phyloP scores from a whole-genome alignment of 2,113 vertebrate genomes.

The Marmota monax region DNA sequence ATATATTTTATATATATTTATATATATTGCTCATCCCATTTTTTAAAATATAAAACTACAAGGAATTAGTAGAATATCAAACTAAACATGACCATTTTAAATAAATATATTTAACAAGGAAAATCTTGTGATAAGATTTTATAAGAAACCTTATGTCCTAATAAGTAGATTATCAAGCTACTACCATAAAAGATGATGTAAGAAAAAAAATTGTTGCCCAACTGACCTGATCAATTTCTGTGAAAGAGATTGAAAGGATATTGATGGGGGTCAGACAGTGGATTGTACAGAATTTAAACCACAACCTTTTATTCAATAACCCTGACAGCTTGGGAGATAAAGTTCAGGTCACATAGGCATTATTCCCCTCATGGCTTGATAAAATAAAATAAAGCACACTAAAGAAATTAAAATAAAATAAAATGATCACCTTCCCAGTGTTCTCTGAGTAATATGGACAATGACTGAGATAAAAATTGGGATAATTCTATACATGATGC shows the following conservation, averaged over 20 bases:
- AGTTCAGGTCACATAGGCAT: slow-evolving; percentile 27
- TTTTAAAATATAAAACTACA: background rate
- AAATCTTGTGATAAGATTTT: slow-evolving; percentile 43
- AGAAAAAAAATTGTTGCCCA: background rate
- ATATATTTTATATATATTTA: too few species aligned
- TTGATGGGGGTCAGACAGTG: slow-evolving; percentile 25
- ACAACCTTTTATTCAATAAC: slow-evolving; percentile 64
- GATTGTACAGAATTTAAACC: slow-evolving; percentile 59
- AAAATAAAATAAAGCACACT: slow-evolving; percentile 31
- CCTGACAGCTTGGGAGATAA: slow-evolving; percentile 48
- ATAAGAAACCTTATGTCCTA: background rate
- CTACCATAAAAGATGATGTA: slow-evolving; percentile 2
- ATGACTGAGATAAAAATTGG: background rate
- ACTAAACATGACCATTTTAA: background rate
- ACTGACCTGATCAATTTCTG: slow-evolving; percentile 51
- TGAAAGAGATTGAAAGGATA: slow-evolving; percentile 64
- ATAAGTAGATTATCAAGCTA: slow-evolving; percentile 23
- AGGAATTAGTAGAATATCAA: background rate
- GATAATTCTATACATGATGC: background rate
- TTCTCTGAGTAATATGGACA: slow-evolving; percentile 4
- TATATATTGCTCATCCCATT: background rate
- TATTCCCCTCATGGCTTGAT: background rate
- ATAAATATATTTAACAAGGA: background rate
- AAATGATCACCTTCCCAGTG: background rate
- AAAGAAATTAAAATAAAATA: slow-evolving; percentile 33